Evolutionary conservation across 2,113 vertebrate species (phyloP).

Genomic region (Blennius ocellaris): DNA sequence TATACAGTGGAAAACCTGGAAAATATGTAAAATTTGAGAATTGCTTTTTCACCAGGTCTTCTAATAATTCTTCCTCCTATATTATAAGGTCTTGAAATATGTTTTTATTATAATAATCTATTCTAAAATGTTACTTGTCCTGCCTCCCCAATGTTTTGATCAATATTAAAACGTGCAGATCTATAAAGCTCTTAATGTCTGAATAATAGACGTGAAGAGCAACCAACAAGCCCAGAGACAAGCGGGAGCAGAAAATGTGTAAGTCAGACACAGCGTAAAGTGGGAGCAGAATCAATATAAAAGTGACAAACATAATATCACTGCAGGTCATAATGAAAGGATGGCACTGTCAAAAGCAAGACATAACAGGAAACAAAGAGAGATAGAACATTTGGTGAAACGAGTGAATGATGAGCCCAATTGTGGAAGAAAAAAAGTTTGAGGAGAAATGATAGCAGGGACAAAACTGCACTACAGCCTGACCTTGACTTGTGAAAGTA

Average conservation of each 20-base stretch:
- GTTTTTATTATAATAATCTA: background rate
- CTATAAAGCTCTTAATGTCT: background rate
- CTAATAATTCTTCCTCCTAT: no score
- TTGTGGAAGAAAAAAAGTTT: background rate
- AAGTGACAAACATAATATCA: constrained; percentile 20
- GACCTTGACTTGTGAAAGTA: no score
- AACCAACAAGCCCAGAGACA: background rate
- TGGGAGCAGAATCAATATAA: constrained; percentile 25
- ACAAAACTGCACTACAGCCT: background rate
- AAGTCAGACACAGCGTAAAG: constrained; percentile 21
- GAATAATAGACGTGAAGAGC: background rate
- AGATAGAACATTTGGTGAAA: background rate
- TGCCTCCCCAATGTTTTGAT: background rate
- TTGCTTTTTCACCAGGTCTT: no score
- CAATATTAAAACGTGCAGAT: background rate
- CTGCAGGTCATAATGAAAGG: constrained; percentile 9
- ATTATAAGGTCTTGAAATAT: no score
- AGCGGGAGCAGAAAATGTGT: background rate
- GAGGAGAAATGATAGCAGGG: constrained; percentile 1
- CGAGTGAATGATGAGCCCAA: constrained; percentile 11
- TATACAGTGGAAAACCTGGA: no score
- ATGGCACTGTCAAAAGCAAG: background rate
- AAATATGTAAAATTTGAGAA: no score
- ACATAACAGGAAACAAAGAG: background rate
- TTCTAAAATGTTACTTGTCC: constrained; percentile 11